Evolutionary conservation across 2,113 vertebrate genomes (phyloP).

Genomic region (Grammomys dolichurus): DNA sequence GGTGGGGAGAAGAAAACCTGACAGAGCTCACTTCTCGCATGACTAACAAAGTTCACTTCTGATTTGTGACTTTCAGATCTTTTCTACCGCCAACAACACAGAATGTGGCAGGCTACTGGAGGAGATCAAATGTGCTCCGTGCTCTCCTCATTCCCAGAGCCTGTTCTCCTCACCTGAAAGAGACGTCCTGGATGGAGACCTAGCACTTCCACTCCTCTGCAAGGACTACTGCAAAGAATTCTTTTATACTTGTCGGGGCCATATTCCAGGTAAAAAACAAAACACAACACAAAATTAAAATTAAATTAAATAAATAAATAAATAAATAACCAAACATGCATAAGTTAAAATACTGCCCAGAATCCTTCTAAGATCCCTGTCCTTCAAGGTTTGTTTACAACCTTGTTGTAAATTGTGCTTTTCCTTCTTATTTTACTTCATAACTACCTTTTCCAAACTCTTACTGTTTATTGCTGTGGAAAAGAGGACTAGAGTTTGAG

Average conservation of each 20-base stretch:
- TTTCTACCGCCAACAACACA: conserved; percentile 97
- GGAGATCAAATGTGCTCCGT: conserved; percentile 98
- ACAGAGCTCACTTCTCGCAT: background rate
- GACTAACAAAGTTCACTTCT: conserved; percentile 76
- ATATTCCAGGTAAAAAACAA: conserved; percentile 95
- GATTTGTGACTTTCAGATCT: conserved; percentile 93
- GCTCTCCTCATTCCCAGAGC: conserved; percentile 97
- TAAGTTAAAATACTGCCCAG: conserved; percentile 12
- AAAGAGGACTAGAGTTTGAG: background rate
- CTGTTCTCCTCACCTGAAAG: conserved; percentile 94
- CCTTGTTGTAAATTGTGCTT: background rate
- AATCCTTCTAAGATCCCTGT: conserved; percentile 74
- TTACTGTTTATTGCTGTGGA: background rate
- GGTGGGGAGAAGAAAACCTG: background rate
- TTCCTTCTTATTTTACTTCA: background rate
- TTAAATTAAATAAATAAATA: too few species aligned
- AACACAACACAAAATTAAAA: background rate
- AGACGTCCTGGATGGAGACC: conserved; percentile 92
- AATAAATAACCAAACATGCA: too few species aligned
- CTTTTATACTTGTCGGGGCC: conserved; percentile 98
- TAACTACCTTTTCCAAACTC: background rate
- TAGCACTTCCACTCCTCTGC: conserved; percentile 95
- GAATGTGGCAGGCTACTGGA: conserved; percentile 97
- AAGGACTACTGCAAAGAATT: conserved; percentile 98
- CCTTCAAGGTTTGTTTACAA: conserved; percentile 71